Percentiles rank a stretch among this genome's conserved stretches.
These are phyloP conservation scores for Artemisiospiza belli DNA, from an alignment of 2,113 vertebrate species.

Conservation along the genomic window DNA sequence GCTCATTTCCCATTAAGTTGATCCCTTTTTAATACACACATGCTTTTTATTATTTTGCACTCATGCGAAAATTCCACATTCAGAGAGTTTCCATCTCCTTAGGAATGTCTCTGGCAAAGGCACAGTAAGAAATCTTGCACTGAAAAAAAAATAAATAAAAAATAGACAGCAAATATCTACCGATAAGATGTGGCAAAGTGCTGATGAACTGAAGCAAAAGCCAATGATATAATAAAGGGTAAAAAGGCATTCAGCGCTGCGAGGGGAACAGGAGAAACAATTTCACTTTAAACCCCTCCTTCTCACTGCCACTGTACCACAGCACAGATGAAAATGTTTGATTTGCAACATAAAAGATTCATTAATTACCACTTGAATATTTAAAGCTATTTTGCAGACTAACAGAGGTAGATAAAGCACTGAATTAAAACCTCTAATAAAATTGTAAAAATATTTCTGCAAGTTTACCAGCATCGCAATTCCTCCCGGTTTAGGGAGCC, in stretches of 20 bases:
- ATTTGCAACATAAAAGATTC: constrained; percentile 85
- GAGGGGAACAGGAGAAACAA: constrained; percentile 61
- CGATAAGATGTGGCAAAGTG: constrained; percentile 27
- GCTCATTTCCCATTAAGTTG: constrained; percentile 84
- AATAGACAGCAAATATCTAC: constrained; percentile 49
- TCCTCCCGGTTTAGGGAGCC: constrained; percentile 47
- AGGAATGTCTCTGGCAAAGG: constrained; percentile 80
- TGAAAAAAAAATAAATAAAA: constrained; percentile 2
- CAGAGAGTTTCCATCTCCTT: constrained; percentile 82
- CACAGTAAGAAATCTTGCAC: constrained; percentile 68
- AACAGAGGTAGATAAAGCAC: constrained; percentile 80
- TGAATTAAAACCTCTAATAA: constrained; percentile 83
- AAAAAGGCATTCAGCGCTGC: constrained; percentile 55
- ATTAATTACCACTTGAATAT: constrained; percentile 86
- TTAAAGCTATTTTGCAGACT: constrained; percentile 83
- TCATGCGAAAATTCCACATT: constrained; percentile 85
- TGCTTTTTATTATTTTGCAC: constrained; percentile 89
- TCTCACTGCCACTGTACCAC: constrained; percentile 46
- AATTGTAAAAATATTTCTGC: constrained; percentile 82
- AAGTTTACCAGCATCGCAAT: constrained; percentile 69
- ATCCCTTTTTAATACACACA: constrained; percentile 83
- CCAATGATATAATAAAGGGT: constrained; percentile 37
- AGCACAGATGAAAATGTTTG: constrained; percentile 78
- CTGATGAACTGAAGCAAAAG: constrained; percentile 45
- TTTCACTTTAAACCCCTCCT: constrained; percentile 71